Percentiles rank a stretch among this genome's conserved stretches.
Evolutionary conservation across 2,797 vertebrate genomes (phyloP).

Genomic region (Coluber constrictor): DNA sequence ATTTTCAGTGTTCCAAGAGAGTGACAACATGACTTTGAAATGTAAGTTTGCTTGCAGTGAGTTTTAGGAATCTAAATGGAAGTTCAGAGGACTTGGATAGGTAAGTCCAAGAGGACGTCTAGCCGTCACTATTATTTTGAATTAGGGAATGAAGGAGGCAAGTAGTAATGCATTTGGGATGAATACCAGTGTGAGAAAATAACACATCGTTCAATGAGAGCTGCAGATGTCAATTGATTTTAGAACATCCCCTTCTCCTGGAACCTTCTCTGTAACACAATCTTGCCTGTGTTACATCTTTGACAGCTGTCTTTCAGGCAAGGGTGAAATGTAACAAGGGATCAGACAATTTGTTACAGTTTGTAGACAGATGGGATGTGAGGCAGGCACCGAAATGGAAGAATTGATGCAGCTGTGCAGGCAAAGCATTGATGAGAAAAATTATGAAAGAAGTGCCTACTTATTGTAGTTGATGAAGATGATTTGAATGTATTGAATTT

Average conservation of each 20-base stretch:
- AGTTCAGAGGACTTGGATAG: neutral
- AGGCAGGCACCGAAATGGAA: neutral
- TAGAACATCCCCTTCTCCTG: neutral
- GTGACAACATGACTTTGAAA: neutral
- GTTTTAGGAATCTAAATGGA: neutral
- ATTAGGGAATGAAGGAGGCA: neutral
- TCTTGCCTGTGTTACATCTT: neutral
- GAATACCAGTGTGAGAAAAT: neutral
- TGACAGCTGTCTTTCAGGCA: neutral
- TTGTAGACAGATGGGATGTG: neutral
- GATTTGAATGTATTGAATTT: neutral
- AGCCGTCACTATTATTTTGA: neutral
- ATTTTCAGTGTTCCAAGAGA: neutral
- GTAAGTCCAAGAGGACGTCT: neutral
- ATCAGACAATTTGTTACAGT: neutral
- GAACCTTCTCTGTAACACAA: neutral
- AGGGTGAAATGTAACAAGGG: neutral
- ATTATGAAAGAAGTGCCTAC: neutral
- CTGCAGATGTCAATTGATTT: neutral
- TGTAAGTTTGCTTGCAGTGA: neutral
- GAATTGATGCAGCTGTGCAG: neutral
- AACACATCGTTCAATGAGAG: neutral
- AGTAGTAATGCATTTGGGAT: neutral
- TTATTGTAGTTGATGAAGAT: neutral
- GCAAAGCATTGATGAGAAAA: neutral